Conservation (phyloP, 2,888 invertebrate genomes). For the Xestia rhomboidea region DNA sequence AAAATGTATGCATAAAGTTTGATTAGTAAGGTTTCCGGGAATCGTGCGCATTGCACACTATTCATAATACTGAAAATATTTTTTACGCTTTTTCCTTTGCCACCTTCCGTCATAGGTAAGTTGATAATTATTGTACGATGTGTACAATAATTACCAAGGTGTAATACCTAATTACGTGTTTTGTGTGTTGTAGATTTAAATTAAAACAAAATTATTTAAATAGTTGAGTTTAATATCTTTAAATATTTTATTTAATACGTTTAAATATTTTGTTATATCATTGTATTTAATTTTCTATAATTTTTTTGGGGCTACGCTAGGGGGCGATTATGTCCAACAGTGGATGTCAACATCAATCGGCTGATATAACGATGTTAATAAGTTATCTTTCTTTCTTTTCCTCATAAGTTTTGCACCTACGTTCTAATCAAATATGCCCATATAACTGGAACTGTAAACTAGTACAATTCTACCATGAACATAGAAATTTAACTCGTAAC, state of each 20-base stretch:
- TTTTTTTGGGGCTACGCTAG: not conserved
- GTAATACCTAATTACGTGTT: too few species aligned
- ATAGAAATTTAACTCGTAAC: slow-evolving; percentile 21
- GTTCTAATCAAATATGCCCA: not conserved
- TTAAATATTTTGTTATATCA: not conserved
- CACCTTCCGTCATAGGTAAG: not conserved
- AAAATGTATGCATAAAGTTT: slow-evolving; percentile 14
- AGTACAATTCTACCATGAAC: slow-evolving; percentile 8
- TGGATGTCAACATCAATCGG: not conserved
- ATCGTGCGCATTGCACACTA: not conserved
- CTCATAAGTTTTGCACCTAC: not conserved
- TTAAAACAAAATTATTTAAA: too few species aligned
- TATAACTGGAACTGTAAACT: slow-evolving; percentile 5
- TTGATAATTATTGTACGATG: not conserved
- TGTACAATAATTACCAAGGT: too few species aligned
- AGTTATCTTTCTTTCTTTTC: too few species aligned
- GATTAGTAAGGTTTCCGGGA: not conserved
- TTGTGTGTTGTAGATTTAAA: too few species aligned
- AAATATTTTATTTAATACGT: not conserved
- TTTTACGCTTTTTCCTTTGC: not conserved
- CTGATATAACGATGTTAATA: not conserved
- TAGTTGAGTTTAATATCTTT: too few species aligned
- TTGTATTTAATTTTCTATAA: not conserved
- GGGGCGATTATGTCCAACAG: not conserved
- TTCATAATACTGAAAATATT: not conserved